Percentiles rank a stretch among this genome's conserved stretches.
These are phyloP conservation scores for Taphrorychus bicolor DNA, from an alignment of 2,888 invertebrate genomes.

Conservation along the genomic window DNA sequence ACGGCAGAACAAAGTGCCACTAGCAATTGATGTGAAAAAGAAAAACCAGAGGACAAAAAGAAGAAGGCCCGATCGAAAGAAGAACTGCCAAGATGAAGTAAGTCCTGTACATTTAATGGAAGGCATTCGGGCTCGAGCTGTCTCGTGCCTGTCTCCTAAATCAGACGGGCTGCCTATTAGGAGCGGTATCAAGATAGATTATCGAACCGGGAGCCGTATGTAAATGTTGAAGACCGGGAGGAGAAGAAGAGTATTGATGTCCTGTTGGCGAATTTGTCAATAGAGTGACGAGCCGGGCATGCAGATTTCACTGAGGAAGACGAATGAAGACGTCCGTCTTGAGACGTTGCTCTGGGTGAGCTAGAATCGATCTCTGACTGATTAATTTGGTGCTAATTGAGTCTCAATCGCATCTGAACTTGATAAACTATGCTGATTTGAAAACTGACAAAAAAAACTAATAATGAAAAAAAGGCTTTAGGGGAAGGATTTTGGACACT, in stretches of 20 bases:
- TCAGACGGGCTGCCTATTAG: constrained; percentile 41
- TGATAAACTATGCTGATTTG: no score
- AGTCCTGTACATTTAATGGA: constrained; percentile 38
- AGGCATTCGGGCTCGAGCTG: constrained; percentile 36
- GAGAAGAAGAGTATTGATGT: constrained; percentile 39
- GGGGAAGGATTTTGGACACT: no score
- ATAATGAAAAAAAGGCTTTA: no score
- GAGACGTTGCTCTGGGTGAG: background rate
- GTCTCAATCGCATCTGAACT: no score
- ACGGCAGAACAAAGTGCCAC: constrained; percentile 42
- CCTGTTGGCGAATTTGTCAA: constrained; percentile 42
- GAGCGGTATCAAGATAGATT: constrained; percentile 42
- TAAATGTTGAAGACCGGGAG: constrained; percentile 25
- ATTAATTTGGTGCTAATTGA: background rate
- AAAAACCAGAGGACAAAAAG: constrained; percentile 32
- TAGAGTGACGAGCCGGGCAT: constrained; percentile 34
- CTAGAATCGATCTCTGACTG: background rate
- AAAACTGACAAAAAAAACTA: no score
- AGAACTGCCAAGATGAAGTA: constrained; percentile 40
- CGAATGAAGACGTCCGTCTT: constrained; percentile 13
- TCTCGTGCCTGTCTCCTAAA: constrained; percentile 39
- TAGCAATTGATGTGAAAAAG: constrained; percentile 41
- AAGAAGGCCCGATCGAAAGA: constrained; percentile 27
- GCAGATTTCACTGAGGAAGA: constrained; percentile 33
- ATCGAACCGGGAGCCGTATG: constrained; percentile 39